These are phyloP conservation scores for Oryzias javanicus DNA, from an alignment of 2,113 vertebrate species.

Conservation along the genomic window DNA sequence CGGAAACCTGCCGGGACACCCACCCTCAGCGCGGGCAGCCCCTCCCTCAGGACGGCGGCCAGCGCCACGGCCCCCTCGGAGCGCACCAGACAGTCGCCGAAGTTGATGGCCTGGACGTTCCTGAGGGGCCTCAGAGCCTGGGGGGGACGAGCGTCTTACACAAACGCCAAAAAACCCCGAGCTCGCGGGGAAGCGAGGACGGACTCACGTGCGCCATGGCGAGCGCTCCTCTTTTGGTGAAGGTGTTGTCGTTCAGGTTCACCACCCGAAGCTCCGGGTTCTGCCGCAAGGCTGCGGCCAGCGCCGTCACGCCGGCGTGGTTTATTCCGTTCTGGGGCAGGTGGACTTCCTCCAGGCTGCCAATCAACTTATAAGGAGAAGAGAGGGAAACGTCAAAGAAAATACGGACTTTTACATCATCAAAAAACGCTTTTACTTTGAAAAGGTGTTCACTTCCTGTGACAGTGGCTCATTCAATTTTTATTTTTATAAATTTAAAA, in stretches of 20 bases:
- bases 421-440: no score
- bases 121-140: slow-evolving; percentile 88
- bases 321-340: slow-evolving; percentile 98
- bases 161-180: fast-evolving
- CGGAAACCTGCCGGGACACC: not conserved
- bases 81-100: slow-evolving; percentile 95
- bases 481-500: no score
- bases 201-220: slow-evolving; percentile 89
- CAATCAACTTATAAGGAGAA: slow-evolving; percentile 77
- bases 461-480: no score
- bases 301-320: slow-evolving; percentile 84
- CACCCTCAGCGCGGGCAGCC: slow-evolving; percentile 89
- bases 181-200: not conserved
- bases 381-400: not conserved
- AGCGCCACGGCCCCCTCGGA: slow-evolving; percentile 90
- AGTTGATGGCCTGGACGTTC: slow-evolving; percentile 92
- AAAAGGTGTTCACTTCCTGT: no score
- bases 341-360: slow-evolving; percentile 93
- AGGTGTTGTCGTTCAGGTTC: slow-evolving; percentile 98
- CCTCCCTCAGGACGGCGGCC: slow-evolving; percentile 84
- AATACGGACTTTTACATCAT: no score
- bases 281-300: slow-evolving; percentile 86
- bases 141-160: not conserved
- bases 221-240: slow-evolving; percentile 90
- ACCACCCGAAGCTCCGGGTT: slow-evolving; percentile 87